Conservation (phyloP, 2,888 invertebrate species). For the Cryptocephalus primarius region DNA sequence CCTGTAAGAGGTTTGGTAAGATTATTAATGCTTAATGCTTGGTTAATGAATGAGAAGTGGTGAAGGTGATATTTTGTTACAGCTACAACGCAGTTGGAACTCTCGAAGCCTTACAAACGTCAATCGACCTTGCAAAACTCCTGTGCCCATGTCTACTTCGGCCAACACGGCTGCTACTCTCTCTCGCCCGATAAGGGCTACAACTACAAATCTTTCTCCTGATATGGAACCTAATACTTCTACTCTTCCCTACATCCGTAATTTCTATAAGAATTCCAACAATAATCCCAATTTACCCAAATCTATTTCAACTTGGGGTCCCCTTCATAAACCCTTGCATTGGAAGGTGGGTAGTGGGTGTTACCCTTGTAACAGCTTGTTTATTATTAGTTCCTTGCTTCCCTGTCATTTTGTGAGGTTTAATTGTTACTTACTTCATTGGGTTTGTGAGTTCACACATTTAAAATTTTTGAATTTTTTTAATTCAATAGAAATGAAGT, state of each 20-base stretch:
- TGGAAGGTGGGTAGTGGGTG: slow-evolving; percentile 46
- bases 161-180: slow-evolving; percentile 38
- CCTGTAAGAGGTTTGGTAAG: slow-evolving; percentile 3
- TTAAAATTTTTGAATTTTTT: too few species aligned
- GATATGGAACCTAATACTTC: slow-evolving; percentile 35
- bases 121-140: slow-evolving; percentile 36
- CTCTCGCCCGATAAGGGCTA: slow-evolving; percentile 29
- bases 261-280: slow-evolving; percentile 35
- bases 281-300: slow-evolving; percentile 43
- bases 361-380: background rate
- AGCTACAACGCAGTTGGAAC: slow-evolving; percentile 42
- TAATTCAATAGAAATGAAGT: too few species aligned
- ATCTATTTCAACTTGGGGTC: slow-evolving; percentile 53
- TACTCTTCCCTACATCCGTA: slow-evolving; percentile 39
- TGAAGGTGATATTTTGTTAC: slow-evolving; percentile 26
- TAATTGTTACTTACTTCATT: too few species aligned
- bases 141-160: slow-evolving; percentile 35
- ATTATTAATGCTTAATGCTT: slow-evolving; percentile 13
- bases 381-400: background rate
- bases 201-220: slow-evolving; percentile 28
- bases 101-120: slow-evolving; percentile 40
- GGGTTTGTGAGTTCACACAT: too few species aligned
- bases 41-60: slow-evolving; percentile 10
- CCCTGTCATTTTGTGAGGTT: too few species aligned
- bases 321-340: slow-evolving; percentile 51